A percentile compares a stretch with the other conserved stretches of the same genome.
Conservation (phyloP, 2,113 vertebrate genomes). For the Chloropsis cyanopogon region DNA sequence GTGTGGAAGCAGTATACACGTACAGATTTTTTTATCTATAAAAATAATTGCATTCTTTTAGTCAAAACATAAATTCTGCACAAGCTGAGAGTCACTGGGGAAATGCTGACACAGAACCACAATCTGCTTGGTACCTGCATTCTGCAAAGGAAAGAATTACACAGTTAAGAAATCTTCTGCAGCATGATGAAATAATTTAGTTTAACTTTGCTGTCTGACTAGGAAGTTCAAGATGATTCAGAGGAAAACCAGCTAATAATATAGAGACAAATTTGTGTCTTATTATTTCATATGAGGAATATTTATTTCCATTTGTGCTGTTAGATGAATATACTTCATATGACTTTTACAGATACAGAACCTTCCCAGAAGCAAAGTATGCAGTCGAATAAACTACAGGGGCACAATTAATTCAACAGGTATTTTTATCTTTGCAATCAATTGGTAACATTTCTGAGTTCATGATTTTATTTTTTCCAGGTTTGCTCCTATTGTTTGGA, state of each 20-base stretch:
- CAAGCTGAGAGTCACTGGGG: background rate
- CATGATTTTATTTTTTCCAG: slow-evolving; percentile 22
- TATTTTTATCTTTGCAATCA: slow-evolving; percentile 1
- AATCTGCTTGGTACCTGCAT: slow-evolving; percentile 13
- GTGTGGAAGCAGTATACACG: background rate
- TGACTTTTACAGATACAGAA: background rate
- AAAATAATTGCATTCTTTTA: background rate
- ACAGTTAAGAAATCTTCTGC: slow-evolving; percentile 33
- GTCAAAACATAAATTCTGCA: background rate
- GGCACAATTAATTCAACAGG: background rate
- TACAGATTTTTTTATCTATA: background rate
- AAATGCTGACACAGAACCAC: background rate
- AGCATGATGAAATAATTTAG: slow-evolving; percentile 51
- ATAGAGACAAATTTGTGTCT: slow-evolving; percentile 16
- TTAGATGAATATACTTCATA: background rate
- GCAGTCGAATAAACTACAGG: slow-evolving; percentile 4
- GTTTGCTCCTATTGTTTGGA: slow-evolving; percentile 28
- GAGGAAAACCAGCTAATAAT: slow-evolving; percentile 46
- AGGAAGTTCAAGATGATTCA: slow-evolving; percentile 58
- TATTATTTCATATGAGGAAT: slow-evolving; percentile 42
- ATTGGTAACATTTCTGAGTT: background rate
- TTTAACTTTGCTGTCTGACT: slow-evolving; percentile 51
- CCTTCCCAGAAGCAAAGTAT: slow-evolving; percentile 15
- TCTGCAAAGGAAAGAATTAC: slow-evolving; percentile 56
- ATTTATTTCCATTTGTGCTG: slow-evolving; percentile 7